A percentile compares a stretch with the other conserved stretches of the same genome.
These are phyloP conservation scores for Papilio protenor DNA, from an alignment of 2,888 invertebrate genomes.

Conservation along the genomic window DNA sequence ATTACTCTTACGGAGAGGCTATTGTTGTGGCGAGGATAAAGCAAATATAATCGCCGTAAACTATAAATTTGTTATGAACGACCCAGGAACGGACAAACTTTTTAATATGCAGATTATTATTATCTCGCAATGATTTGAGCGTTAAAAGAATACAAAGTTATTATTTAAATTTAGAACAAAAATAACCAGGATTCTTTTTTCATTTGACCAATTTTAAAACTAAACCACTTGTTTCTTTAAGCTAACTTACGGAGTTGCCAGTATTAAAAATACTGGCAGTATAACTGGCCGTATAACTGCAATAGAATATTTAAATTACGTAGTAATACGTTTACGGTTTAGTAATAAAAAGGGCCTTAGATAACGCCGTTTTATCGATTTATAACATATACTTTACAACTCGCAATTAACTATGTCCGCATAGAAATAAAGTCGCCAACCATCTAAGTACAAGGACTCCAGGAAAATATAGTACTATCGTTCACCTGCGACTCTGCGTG, in stretches of 20 bases:
- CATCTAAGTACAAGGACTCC: neutral
- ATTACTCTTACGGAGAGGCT: conserved; percentile 58
- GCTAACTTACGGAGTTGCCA: neutral
- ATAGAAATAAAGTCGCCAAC: conserved; percentile 1
- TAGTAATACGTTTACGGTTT: conserved; percentile 30
- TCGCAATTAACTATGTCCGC: conserved; percentile 14
- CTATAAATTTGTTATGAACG: conserved; percentile 34
- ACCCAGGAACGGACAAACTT: neutral
- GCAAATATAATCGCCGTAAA: conserved; percentile 47
- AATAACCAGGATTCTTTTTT: too few species aligned
- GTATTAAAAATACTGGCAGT: neutral
- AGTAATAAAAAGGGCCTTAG: conserved; percentile 28
- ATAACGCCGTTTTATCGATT: conserved; percentile 36
- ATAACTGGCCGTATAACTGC: neutral
- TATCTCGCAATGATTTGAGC: neutral
- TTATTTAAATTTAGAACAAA: too few species aligned
- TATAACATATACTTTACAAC: conserved; percentile 21
- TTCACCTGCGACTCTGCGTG: neutral
- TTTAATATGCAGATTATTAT: neutral
- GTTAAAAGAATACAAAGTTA: too few species aligned
- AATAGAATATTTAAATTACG: conserved; percentile 29
- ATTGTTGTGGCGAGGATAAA: conserved; percentile 64
- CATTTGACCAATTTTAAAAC: too few species aligned
- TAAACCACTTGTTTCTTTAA: too few species aligned
- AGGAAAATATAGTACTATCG: neutral